Evolutionary conservation across 2,888 invertebrate genomes (phyloP).

Genomic region (Barypeithes pellucidus): DNA sequence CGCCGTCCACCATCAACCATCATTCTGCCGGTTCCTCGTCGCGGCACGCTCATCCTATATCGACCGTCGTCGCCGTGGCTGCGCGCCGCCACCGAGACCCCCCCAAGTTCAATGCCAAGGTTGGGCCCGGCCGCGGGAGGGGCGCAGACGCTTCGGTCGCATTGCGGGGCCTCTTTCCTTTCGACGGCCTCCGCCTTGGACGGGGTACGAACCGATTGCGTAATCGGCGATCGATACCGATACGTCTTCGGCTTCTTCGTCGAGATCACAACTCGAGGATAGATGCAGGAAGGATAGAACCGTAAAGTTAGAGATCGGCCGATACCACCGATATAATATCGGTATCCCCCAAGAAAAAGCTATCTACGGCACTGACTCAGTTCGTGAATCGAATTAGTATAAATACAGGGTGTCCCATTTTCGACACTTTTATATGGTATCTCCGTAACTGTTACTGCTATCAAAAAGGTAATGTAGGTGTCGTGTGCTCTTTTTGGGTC

Average conservation of each 20-base stretch:
- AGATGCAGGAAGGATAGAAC: no score
- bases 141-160: conserved; percentile 30
- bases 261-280: background rate
- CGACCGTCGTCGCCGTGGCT: conserved; percentile 11
- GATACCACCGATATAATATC: no score
- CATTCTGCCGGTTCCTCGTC: conserved; percentile 1
- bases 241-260: background rate
- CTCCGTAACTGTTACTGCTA: no score
- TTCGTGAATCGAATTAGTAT: no score
- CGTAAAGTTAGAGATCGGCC: no score
- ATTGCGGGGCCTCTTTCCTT: conserved; percentile 28
- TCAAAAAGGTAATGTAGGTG: no score
- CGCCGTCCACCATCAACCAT: background rate
- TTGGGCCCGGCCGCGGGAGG: conserved; percentile 23
- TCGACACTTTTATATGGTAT: no score
- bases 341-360: no score
- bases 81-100: conserved; percentile 14
- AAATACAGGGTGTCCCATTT: no score
- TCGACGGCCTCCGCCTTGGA: conserved; percentile 8
- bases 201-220: conserved; percentile 4
- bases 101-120: conserved; percentile 53
- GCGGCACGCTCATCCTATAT: conserved; percentile 8
- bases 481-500: no score
- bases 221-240: conserved; percentile 12
- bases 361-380: no score